These are phyloP conservation scores for Lipophrys pholis DNA, from an alignment of 2,113 vertebrate species.

Conservation along the genomic window DNA sequence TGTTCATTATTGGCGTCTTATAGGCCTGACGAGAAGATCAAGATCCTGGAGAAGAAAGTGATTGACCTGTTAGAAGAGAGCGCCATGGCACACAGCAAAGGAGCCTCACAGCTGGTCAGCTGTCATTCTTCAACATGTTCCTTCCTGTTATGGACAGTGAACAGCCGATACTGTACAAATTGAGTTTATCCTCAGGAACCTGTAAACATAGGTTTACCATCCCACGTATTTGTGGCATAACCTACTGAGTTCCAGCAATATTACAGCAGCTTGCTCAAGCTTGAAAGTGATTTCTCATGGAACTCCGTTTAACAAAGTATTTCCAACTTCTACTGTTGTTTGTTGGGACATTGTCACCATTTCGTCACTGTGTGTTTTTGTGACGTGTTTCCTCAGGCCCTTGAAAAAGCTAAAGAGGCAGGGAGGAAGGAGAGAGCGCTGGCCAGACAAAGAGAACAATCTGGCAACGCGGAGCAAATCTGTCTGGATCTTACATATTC, in stretches of 20 bases:
- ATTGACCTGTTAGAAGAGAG: slow-evolving; percentile 97
- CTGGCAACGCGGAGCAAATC: slow-evolving; percentile 86
- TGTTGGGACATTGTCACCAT: not conserved
- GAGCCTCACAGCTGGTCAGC: slow-evolving; percentile 91
- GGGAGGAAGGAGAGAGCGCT: slow-evolving; percentile 92
- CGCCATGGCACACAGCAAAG: slow-evolving; percentile 90
- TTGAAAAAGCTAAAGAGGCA: slow-evolving; percentile 97
- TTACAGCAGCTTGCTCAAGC: too few species aligned
- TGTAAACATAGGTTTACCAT: too few species aligned
- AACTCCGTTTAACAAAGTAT: too few species aligned
- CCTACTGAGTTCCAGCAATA: too few species aligned
- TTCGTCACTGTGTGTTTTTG: not conserved
- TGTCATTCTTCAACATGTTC: not conserved
- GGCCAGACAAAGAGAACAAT: slow-evolving; percentile 92
- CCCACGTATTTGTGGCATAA: too few species aligned
- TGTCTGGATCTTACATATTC: slow-evolving; percentile 95
- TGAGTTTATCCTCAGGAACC: too few species aligned
- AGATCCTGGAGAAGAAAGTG: slow-evolving; percentile 95
- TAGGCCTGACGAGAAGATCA: slow-evolving; percentile 95
- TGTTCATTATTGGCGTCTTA: not conserved
- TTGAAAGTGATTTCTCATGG: too few species aligned
- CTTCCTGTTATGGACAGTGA: too few species aligned
- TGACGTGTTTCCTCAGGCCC: slow-evolving; percentile 78
- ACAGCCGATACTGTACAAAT: too few species aligned
- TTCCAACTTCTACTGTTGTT: too few species aligned